These are phyloP conservation scores for Onychomys arenicola DNA, from an alignment of 2,797 vertebrate genomes.

Conservation along the genomic window DNA sequence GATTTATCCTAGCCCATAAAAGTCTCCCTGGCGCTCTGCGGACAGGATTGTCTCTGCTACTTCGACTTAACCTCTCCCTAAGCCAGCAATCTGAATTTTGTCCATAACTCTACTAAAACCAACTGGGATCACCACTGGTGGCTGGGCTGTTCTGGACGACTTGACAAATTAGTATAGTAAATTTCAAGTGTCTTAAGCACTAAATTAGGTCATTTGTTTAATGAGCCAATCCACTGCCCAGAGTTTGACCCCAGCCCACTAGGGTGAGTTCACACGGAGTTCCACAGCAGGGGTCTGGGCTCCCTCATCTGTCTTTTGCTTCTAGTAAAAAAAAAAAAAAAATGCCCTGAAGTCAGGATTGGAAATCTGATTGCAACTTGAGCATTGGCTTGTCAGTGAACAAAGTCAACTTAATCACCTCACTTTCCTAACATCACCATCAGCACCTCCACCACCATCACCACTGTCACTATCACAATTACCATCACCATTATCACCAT, in stretches of 20 bases:
- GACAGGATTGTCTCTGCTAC: not conserved
- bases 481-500: fast-evolving
- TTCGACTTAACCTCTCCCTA: conserved; percentile 19
- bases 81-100: conserved; percentile 49
- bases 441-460: too few relatives aligned
- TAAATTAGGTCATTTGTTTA: conserved; percentile 82
- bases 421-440: not conserved
- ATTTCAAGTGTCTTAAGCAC: conserved; percentile 77
- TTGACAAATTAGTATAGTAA: conserved; percentile 82
- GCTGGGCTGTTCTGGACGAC: conserved; percentile 70
- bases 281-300: not conserved
- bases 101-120: conserved; percentile 58
- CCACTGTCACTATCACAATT: too few relatives aligned
- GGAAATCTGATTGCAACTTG: not conserved
- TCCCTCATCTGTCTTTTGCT: conserved; percentile 62
- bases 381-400: not conserved
- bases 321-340: conserved; percentile 66
- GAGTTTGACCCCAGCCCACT: conserved; percentile 76
- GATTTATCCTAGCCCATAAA: conserved; percentile 73
- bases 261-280: conserved; percentile 69
- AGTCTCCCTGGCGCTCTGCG: not conserved
- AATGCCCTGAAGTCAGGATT: not conserved
- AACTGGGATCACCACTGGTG: conserved; percentile 7
- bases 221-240: conserved; percentile 80
- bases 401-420: not conserved